These are phyloP conservation scores for Digitonthophagus gazella DNA, from an alignment of 2,888 invertebrate genomes.

Conservation along the genomic window DNA sequence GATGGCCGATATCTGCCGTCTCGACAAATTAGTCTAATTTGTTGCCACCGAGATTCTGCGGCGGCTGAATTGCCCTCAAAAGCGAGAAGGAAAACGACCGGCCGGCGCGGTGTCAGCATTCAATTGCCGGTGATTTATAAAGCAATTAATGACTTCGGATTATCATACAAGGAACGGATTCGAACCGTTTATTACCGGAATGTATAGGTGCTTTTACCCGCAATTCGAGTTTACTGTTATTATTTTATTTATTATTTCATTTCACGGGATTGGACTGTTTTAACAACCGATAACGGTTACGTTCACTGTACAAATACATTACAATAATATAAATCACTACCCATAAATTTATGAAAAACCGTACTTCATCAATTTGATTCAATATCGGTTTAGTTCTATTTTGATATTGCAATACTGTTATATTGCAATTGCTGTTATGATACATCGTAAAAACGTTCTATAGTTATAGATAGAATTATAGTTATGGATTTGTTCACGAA, in stretches of 20 bases:
- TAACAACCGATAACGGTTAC: background rate
- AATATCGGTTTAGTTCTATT: background rate
- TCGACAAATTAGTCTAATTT: conserved; percentile 18
- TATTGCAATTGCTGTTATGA: background rate
- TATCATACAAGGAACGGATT: background rate
- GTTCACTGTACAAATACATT: background rate
- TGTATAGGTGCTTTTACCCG: background rate
- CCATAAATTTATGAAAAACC: background rate
- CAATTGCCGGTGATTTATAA: conserved; percentile 12
- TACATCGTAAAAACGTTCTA: background rate
- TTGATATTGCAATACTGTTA: background rate
- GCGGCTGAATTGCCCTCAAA: background rate
- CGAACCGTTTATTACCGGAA: background rate
- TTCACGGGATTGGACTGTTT: background rate
- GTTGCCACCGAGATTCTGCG: conserved; percentile 11
- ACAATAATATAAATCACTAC: background rate
- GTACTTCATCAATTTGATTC: background rate
- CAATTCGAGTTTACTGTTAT: background rate
- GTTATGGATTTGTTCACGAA: background rate
- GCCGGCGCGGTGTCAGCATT: background rate
- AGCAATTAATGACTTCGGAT: conserved; percentile 1
- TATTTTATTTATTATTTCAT: background rate
- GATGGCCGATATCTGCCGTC: conserved; percentile 2
- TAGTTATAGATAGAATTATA: too few relatives aligned
- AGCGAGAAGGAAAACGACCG: conserved; percentile 1